Evolutionary conservation across 2,888 invertebrate genomes (phyloP).

Genomic region (Timema podura): DNA sequence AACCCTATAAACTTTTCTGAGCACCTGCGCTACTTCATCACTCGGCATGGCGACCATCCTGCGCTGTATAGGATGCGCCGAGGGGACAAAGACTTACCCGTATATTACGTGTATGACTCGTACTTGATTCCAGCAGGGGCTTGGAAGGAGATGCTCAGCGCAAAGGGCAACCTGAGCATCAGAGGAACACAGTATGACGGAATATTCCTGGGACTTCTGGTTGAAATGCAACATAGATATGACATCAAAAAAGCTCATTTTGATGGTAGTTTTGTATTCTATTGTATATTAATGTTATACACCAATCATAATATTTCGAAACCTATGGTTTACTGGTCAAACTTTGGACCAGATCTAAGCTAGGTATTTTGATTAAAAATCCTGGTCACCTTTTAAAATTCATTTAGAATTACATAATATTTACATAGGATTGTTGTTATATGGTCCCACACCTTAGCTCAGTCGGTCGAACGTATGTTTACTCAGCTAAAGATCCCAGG

Average conservation of each 20-base stretch:
- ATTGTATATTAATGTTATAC: background rate
- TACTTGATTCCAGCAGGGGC: constrained; percentile 51
- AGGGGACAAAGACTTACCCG: constrained; percentile 47
- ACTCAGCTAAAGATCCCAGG: too few species aligned
- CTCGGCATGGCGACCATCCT: constrained; percentile 50
- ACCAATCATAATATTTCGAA: too few species aligned
- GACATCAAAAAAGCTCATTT: constrained; percentile 52
- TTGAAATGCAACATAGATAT: constrained; percentile 52
- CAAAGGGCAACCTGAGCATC: constrained; percentile 47
- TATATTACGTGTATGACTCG: constrained; percentile 63
- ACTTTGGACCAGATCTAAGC: too few species aligned
- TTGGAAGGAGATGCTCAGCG: constrained; percentile 51
- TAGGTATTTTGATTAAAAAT: too few species aligned
- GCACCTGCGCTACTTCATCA: constrained; percentile 46
- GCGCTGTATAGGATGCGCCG: constrained; percentile 49
- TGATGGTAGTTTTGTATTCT: constrained; percentile 42
- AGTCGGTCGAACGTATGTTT: too few species aligned
- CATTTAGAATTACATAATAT: too few species aligned
- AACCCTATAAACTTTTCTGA: constrained; percentile 49
- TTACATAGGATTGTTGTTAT: too few species aligned
- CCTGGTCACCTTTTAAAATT: too few species aligned
- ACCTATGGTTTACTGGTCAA: too few species aligned
- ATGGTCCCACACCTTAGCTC: too few species aligned
- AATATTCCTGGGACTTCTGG: constrained; percentile 56
- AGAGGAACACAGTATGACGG: constrained; percentile 54